Evolutionary conservation across 2,113 vertebrate genomes (phyloP).

Genomic region (Heterotis niloticus): DNA sequence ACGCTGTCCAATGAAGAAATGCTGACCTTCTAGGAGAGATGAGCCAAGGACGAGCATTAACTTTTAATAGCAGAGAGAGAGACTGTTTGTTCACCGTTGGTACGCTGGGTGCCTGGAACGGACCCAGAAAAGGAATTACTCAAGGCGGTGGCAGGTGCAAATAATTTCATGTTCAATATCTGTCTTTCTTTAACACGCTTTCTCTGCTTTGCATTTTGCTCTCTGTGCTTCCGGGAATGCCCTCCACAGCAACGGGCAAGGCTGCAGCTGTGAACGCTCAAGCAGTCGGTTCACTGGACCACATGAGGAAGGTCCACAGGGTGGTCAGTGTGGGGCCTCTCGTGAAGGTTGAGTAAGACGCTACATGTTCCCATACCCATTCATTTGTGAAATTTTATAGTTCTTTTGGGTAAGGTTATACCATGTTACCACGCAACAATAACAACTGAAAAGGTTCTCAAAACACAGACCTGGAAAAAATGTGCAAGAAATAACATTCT

Average conservation of each 20-base stretch:
- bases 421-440: too few relatives aligned
- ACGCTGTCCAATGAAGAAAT: background rate
- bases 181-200: background rate
- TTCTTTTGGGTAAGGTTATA: too few relatives aligned
- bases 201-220: background rate
- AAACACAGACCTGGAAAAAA: too few relatives aligned
- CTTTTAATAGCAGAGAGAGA: background rate
- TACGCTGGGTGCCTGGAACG: background rate
- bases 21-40: background rate
- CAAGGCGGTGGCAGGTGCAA: background rate
- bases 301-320: too few relatives aligned
- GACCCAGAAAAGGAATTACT: background rate
- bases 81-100: background rate
- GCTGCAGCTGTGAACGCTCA: background rate
- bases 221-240: background rate
- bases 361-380: too few relatives aligned
- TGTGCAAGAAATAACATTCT: too few relatives aligned
- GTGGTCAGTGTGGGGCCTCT: too few relatives aligned
- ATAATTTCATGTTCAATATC: background rate
- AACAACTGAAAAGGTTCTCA: too few relatives aligned
- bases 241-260: background rate
- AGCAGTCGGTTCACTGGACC: background rate
- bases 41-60: background rate
- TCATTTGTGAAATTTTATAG: too few relatives aligned
- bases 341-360: too few relatives aligned